phyloP scores from a whole-genome alignment of 2,797 vertebrate species.

The Cygnus olor region DNA sequence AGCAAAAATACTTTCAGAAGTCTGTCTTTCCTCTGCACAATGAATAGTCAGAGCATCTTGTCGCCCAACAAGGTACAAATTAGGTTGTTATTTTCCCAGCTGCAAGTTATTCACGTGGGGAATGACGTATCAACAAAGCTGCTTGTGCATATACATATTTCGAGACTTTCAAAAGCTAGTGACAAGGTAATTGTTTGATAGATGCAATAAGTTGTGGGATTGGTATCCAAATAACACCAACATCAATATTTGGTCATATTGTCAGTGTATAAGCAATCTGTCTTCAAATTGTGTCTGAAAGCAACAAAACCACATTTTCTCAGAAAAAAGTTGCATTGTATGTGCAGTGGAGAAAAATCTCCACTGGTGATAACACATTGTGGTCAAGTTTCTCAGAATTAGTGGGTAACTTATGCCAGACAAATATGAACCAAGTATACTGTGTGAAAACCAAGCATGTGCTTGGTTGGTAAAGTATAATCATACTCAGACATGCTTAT shows the following conservation, averaged over 20 bases:
- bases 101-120: neutral
- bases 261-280: neutral
- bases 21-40: neutral
- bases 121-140: neutral
- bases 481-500: neutral
- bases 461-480: neutral
- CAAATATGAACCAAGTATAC: neutral
- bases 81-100: constrained; percentile 24
- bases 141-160: neutral
- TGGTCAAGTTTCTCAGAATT: neutral
- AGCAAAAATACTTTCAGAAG: neutral
- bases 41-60: neutral
- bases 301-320: neutral
- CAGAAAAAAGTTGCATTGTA: neutral
- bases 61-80: neutral
- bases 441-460: neutral
- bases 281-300: constrained; percentile 1
- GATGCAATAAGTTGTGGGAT: neutral
- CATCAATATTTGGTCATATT: neutral
- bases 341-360: neutral
- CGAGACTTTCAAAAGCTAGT: constrained; percentile 26
- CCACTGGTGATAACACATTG: neutral
- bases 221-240: neutral
- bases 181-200: constrained; percentile 55
- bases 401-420: constrained; percentile 1